Base-by-base conservation (phyloP, 2,888 invertebrate species). In the Nomada flava region DNA sequence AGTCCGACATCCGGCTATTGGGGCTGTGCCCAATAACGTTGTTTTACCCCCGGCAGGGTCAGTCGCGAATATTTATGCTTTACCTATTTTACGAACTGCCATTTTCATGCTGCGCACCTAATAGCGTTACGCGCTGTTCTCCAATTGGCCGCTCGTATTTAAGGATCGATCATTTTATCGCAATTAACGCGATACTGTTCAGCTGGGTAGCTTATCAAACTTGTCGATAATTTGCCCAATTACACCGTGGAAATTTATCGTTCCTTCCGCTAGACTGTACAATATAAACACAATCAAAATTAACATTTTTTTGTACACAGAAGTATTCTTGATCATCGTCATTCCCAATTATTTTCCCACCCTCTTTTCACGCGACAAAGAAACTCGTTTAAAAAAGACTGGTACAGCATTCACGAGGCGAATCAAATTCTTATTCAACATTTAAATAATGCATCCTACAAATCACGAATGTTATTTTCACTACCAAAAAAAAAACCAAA, bases 1-100 rank as follows among this genome's bases (percentile, higher is more conserved):
- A 77, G 86, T 73, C 75, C 65, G 77, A 77, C 86, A 86, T 72
- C 79, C 83, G 82, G 84, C 62, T 86, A 88, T 90, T 89, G 86
- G 89, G 88, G 83, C 72, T 80, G 85, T 88, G 89, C 88, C 89
- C 89, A 86, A 85, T 88, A 86, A 86, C 86, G 88, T 83, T 89
- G 89, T 89, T 88, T 89, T 73, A 79, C 62, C 76, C 20, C 60
- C 55, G 64, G 52, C 72, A 79, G 65, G 74, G 79, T 73, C 76
- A 73, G 62, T 68, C 77, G 68, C 44, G 84, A 82, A 82, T 84
- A 88, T 88, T 88, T 80, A 86, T 87, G 87, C 79, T 83, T 84
- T 86, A 74, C 82, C 86, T 83, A 88, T 88, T 88, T 88, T 86
- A 86, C 79, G 78, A 88, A 84, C 82, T 88, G 87, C 83, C 87